phyloP scores from a whole-genome alignment of 2,888 invertebrate species.

The Ormyrus labotus region DNA sequence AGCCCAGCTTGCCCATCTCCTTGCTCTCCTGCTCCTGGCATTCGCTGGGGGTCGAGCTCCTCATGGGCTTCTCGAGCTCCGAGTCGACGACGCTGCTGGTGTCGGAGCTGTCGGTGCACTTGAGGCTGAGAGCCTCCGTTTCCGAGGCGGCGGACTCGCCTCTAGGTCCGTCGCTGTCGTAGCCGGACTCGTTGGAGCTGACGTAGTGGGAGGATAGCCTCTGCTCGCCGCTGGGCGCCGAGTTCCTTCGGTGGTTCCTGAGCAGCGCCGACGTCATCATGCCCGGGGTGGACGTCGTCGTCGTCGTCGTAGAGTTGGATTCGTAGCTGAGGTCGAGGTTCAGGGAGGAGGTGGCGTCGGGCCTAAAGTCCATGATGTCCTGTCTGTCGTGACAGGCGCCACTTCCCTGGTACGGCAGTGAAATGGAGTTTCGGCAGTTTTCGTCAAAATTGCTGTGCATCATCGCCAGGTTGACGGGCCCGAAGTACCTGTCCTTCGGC shows the following conservation, averaged over 20 bases:
- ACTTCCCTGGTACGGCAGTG: slow-evolving; percentile 50
- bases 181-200: slow-evolving; percentile 89
- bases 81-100: slow-evolving; percentile 74
- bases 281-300: neutral
- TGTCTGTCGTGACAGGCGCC: slow-evolving; percentile 21
- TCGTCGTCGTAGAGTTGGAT: slow-evolving; percentile 15
- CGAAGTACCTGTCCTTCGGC: slow-evolving; percentile 37
- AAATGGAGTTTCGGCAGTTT: slow-evolving; percentile 44
- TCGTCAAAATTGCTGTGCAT: slow-evolving; percentile 43
- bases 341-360: slow-evolving; percentile 47
- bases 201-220: slow-evolving; percentile 80
- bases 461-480: slow-evolving; percentile 35
- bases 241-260: slow-evolving; percentile 59
- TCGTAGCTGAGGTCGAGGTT: slow-evolving; percentile 61
- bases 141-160: slow-evolving; percentile 69
- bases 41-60: slow-evolving; percentile 70
- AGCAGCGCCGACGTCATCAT: slow-evolving; percentile 32
- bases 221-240: slow-evolving; percentile 73
- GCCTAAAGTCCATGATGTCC: slow-evolving; percentile 11
- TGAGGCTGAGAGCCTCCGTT: slow-evolving; percentile 67
- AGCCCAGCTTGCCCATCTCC: slow-evolving; percentile 26
- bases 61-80: slow-evolving; percentile 77
- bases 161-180: slow-evolving; percentile 85
- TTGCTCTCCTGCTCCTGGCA: slow-evolving; percentile 34
- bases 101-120: slow-evolving; percentile 70